These are phyloP conservation scores for Morbakka virulenta DNA, from an alignment of 30 jellyfish, hydroid and myxozoan genomes.

Conservation along the genomic window DNA sequence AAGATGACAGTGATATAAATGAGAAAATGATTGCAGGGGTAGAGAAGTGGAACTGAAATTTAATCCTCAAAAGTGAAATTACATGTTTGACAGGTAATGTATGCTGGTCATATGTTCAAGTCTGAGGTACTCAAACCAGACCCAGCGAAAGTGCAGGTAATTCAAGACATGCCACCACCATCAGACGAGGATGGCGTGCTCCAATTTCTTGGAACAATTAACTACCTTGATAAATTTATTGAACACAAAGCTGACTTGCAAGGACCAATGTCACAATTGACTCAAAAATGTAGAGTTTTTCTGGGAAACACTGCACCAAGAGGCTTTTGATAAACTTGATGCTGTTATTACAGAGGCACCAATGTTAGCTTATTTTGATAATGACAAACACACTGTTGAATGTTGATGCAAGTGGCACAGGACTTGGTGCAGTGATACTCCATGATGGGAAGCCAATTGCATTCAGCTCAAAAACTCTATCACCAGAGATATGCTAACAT, in stretches of 20 bases:
- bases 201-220: not conserved
- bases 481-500: too few species aligned
- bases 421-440: too few species aligned
- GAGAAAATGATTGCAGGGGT: not conserved
- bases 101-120: too few species aligned
- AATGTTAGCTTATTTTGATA: not conserved
- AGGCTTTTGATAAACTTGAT: not conserved
- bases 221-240: not conserved
- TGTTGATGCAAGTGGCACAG: conserved; percentile 14
- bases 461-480: too few species aligned
- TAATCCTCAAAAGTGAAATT: not conserved
- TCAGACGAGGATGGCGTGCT: too few species aligned
- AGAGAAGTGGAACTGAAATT: not conserved
- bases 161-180: too few species aligned
- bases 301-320: not conserved
- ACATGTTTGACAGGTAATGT: too few species aligned
- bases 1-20: not conserved
- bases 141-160: too few species aligned
- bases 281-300: not conserved
- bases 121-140: too few species aligned
- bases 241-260: too few species aligned
- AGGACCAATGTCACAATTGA: not conserved
- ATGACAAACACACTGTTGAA: not conserved
- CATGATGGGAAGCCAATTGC: too few species aligned
- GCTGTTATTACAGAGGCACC: not conserved